phyloP scores from a whole-genome alignment of 35 echinoderm and acorn worm genomes.

The Acanthaster planci region DNA sequence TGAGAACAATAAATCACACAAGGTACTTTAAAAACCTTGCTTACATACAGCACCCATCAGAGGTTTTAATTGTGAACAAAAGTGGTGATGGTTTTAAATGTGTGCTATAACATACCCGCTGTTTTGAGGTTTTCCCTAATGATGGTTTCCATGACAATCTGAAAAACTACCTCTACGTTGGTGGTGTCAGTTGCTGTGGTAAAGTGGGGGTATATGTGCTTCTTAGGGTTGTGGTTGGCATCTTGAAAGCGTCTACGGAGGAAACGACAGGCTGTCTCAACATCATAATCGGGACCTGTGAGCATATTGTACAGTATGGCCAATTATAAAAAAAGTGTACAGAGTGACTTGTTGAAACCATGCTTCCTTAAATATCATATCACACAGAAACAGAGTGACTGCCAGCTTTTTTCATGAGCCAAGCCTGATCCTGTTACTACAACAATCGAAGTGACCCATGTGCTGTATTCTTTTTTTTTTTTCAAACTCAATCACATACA shows the following conservation, averaged over 20 bases:
- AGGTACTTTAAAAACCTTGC: too few species aligned
- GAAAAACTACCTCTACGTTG: constrained; percentile 97
- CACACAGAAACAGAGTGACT: neutral
- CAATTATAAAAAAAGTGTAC: neutral
- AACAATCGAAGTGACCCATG: too few species aligned
- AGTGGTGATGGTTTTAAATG: neutral
- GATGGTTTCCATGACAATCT: constrained; percentile 82
- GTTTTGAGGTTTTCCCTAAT: constrained; percentile 76
- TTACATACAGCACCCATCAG: too few species aligned
- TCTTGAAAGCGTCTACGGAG: constrained; percentile 69
- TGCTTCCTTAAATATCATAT: neutral
- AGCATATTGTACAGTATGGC: neutral
- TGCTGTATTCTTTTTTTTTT: too few species aligned
- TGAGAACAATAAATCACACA: too few species aligned
- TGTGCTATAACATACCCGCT: constrained; percentile 50
- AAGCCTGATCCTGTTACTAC: too few species aligned
- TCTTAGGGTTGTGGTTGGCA: constrained; percentile 56
- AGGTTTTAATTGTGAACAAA: too few species aligned
- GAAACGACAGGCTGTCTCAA: constrained; percentile 80
- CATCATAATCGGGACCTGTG: constrained; percentile 89
- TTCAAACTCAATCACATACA: too few species aligned
- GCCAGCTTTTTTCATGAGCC: too few species aligned
- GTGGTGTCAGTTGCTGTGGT: constrained; percentile 97
- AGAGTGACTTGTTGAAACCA: neutral
- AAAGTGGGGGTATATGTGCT: constrained; percentile 88